Evolutionary conservation across 2,797 vertebrate genomes (phyloP), one percentile per base, ranked within the genome.

Genomic region (Gouania willdenowi): DNA sequence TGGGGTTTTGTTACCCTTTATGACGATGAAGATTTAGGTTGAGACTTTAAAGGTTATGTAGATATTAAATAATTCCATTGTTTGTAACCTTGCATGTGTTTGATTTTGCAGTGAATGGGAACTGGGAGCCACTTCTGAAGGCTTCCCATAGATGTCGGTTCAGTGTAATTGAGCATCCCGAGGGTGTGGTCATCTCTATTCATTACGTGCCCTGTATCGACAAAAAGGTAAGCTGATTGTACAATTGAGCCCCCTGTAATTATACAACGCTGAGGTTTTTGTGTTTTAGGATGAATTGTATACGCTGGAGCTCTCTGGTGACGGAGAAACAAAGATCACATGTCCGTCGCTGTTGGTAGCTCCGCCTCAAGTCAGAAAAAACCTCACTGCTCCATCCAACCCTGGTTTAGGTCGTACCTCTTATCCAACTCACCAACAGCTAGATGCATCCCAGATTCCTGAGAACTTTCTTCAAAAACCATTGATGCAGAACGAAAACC

Each of bases 201-300:
- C 57, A n/a, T 2, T 89, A 81, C 62, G 38, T 21, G 32, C 79
- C 84, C 12, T 90, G 87, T 47, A 40, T 87, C 13, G 20, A 64
- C 30, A 41, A 36, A 18, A 63, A 63, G 75, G 88, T 88, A 39
- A 0, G 1, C 1, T 13, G 2, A 1, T 3, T 33, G 4, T 2
- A 9, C 10, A 23, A 23, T n/a, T n/a, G n/a, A n/a, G n/a, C 21
- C 17, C 4, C 1, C 2, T 3, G 8, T 0, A 0, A 3, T 20
- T 36, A 13, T 6, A 4, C 18, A 20, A 33, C 3, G 1, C 0
- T 3, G 18, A 26, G 0, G 24, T 0, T 4, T 28, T 51, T 47
- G 1, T 26, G 2, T 77, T 56, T n/a, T 43, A 90, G 88, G 72
- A 82, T 84, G 83, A 79, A 14, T 56, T 86, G 61, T 85, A 81